phyloP scores from a whole-genome alignment of 1,140 invertebrate genomes.

The Drosophila quadrilineata region DNA sequence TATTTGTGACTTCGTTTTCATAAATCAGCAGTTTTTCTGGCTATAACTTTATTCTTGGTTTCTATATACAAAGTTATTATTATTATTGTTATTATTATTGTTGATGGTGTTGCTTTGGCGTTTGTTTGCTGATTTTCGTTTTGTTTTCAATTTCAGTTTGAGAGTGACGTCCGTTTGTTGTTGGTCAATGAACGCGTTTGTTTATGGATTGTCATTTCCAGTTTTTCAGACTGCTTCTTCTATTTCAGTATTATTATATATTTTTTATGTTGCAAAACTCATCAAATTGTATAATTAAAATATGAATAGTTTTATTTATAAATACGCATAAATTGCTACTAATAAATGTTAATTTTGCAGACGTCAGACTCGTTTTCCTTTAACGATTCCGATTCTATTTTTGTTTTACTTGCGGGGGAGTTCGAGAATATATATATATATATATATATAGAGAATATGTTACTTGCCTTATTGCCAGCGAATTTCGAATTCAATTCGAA shows the following conservation, averaged over 20 bases:
- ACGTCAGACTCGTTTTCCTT: not conserved
- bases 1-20: no score
- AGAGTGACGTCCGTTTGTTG: conserved; percentile 46
- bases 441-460: no score
- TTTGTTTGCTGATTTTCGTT: no score
- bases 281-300: conserved; percentile 37
- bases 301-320: conserved; percentile 38
- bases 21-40: not conserved
- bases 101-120: conserved; percentile 42
- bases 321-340: conserved; percentile 33
- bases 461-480: conserved; percentile 28
- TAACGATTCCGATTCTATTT: conserved; percentile 28
- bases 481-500: no score
- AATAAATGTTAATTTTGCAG: conserved; percentile 3
- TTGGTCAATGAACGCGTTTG: conserved; percentile 74
- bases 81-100: conserved; percentile 24
- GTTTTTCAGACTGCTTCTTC: no score
- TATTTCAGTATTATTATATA: no score
- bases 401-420: conserved; percentile 32
- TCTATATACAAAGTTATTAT: conserved; percentile 13
- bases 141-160: no score
- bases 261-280: no score
- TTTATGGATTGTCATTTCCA: conserved; percentile 44
- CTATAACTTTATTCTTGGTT: conserved; percentile 3
- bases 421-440: no score